Conservation (phyloP, 2,797 vertebrate species). For the Cuculus canorus region DNA sequence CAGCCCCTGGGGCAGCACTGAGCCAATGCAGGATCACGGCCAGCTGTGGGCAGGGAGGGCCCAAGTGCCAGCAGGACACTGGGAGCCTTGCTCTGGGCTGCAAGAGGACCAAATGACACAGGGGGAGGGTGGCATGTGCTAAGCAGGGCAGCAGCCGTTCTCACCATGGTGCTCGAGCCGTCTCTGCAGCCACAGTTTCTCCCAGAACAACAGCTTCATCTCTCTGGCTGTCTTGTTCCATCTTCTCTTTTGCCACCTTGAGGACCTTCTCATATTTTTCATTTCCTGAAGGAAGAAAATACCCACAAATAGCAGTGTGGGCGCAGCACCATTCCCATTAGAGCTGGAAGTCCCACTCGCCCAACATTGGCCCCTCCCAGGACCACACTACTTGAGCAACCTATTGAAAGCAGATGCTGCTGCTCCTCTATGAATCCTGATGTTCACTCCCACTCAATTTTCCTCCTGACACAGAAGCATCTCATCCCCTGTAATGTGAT, state of each 20-base stretch:
- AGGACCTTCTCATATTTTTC: constrained; percentile 73
- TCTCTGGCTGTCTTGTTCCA: constrained; percentile 59
- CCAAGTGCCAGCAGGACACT: not conserved
- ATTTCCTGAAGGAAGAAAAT: constrained; percentile 73
- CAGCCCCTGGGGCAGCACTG: not conserved
- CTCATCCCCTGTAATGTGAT: not conserved
- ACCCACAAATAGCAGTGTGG: not conserved
- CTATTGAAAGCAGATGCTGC: not conserved
- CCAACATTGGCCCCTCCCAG: fast-evolving
- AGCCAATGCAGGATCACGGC: fast-evolving
- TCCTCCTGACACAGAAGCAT: not conserved
- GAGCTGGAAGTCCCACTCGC: not conserved
- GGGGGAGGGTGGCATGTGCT: not conserved
- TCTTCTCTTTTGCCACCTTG: constrained; percentile 60
- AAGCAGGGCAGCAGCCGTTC: not conserved
- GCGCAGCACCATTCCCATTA: not conserved
- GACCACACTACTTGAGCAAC: not conserved
- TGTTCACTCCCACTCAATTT: not conserved
- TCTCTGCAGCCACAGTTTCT: not conserved
- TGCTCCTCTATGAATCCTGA: not conserved
- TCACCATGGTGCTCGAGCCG: constrained; percentile 61
- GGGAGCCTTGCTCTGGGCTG: fast-evolving
- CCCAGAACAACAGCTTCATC: not conserved
- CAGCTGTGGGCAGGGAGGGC: not conserved
- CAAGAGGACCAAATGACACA: not conserved